Evolutionary conservation across 2,797 vertebrate species (phyloP).

Genomic region (Myoxocephalus aenaeus): DNA sequence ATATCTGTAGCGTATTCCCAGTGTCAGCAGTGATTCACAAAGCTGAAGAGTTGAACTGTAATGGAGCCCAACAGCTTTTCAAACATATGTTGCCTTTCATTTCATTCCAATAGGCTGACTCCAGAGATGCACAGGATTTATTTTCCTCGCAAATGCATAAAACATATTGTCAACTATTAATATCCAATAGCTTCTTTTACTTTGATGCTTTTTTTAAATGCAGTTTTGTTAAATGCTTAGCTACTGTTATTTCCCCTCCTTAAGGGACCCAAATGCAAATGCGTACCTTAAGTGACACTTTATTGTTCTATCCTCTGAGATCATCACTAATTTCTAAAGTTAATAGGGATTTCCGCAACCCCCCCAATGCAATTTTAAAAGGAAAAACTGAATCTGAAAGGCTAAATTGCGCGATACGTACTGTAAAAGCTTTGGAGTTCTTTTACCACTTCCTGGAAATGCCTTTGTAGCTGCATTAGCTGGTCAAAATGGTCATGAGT

Average conservation of each 20-base stretch:
- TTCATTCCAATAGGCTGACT: conserved; percentile 16
- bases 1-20: conserved; percentile 14
- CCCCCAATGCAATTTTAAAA: conserved; percentile 19
- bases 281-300: conserved; percentile 9
- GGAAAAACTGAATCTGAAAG: conserved; percentile 2
- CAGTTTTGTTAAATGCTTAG: neutral
- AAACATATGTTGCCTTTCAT: conserved; percentile 37
- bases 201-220: neutral
- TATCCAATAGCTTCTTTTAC: neutral
- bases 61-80: conserved; percentile 22
- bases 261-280: conserved; percentile 1
- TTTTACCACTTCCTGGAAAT: conserved; percentile 1
- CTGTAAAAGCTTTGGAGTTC: neutral
- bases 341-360: conserved; percentile 24
- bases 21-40: conserved; percentile 50
- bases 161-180: conserved; percentile 10
- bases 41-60: conserved; percentile 22
- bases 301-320: conserved; percentile 33
- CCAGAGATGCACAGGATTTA: neutral
- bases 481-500: neutral
- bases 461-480: neutral
- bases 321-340: conserved; percentile 17
- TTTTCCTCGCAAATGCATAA: neutral
- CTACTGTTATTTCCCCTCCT: conserved; percentile 8
- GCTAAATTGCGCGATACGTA: neutral